A percentile compares a stretch with the other conserved stretches of the same genome.
These are phyloP conservation scores for Anodontia alba DNA, from an alignment of 2,888 invertebrate species.

Conservation along the genomic window DNA sequence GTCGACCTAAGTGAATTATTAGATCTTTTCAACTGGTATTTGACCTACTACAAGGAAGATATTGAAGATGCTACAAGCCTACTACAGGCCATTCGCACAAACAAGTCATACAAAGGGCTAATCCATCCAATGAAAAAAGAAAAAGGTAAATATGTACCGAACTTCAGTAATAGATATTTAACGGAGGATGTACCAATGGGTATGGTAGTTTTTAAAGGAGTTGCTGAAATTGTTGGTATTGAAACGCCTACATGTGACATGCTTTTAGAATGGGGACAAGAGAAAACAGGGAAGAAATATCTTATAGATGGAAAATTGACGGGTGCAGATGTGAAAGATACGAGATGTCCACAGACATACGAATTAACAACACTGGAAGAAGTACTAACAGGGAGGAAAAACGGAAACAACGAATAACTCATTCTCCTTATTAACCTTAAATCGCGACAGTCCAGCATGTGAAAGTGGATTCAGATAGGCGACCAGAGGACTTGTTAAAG, in stretches of 20 bases:
- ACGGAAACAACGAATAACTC: background rate
- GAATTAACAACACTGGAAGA: conserved; percentile 68
- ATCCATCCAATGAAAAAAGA: conserved; percentile 65
- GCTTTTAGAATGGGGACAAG: conserved; percentile 75
- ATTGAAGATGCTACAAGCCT: conserved; percentile 67
- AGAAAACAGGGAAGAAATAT: conserved; percentile 73
- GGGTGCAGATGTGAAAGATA: conserved; percentile 70
- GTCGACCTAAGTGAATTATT: conserved; percentile 64
- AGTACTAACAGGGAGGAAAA: conserved; percentile 57
- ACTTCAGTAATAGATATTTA: conserved; percentile 66
- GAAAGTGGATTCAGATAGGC: too few relatives aligned
- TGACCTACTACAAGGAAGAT: conserved; percentile 67
- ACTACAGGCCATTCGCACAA: conserved; percentile 66
- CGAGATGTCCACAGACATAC: conserved; percentile 73
- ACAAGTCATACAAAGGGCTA: conserved; percentile 69
- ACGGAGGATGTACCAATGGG: conserved; percentile 76
- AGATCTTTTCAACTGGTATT: conserved; percentile 69
- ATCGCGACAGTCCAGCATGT: too few relatives aligned
- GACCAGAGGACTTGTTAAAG: too few relatives aligned
- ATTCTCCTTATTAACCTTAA: too few relatives aligned
- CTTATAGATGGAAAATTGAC: conserved; percentile 70
- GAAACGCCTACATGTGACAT: conserved; percentile 68
- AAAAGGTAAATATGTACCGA: conserved; percentile 55
- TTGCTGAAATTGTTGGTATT: conserved; percentile 68
- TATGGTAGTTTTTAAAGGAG: conserved; percentile 71